Base-by-base conservation (phyloP, 2,797 vertebrate species). In the Bovichtus variegatus region DNA sequence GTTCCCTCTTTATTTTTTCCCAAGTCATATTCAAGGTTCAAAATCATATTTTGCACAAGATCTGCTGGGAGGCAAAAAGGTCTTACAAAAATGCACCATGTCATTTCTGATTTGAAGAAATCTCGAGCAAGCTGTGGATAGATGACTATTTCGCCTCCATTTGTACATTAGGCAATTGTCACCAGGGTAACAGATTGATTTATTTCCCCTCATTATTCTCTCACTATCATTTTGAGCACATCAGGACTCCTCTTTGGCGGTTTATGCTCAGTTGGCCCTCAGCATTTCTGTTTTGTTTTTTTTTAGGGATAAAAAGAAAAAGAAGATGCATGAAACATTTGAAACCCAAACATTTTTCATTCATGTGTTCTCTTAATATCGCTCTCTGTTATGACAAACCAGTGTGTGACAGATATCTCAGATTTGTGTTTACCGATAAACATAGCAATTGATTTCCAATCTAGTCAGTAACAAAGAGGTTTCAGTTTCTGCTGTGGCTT, bases 11-110 rank as follows among this genome's bases (percentile, higher is more conserved):
- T 19, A 29, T 77, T 78, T 79, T 60, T 78, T 70, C 6, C 50
- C 36, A 59, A 62, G 58, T 21, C 44, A 74, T 50, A 53, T 72
- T 59, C 31, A 34, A 11, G 34, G 47, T 74, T 73, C n/a, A n/a
- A n/a, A n/a, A 93, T 96, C 95, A 96, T 92, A 91, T 94, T 61
- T 90, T 93, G 92, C 87, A 84, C 90, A 93, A 90, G 89, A 91
- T 96, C 95, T 92, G 93, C 95, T 94, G 95, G 90, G 94, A 95
- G 91, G 90, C 93, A 94, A 93, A 96, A 94, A 96, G 92, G 90
- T 90, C 94, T 71, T 93, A 89, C 89, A 76, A 79, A 94, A 95
- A 95, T 95, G 92, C 93, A 93, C 91, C 93, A 91, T 96, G 94
- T 89, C 94, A 96, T 96, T 95, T 95, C 89, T 74, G 38, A 40